These are phyloP conservation scores for Paguma larvata DNA, from an alignment of 2,797 vertebrate genomes.

Conservation along the genomic window DNA sequence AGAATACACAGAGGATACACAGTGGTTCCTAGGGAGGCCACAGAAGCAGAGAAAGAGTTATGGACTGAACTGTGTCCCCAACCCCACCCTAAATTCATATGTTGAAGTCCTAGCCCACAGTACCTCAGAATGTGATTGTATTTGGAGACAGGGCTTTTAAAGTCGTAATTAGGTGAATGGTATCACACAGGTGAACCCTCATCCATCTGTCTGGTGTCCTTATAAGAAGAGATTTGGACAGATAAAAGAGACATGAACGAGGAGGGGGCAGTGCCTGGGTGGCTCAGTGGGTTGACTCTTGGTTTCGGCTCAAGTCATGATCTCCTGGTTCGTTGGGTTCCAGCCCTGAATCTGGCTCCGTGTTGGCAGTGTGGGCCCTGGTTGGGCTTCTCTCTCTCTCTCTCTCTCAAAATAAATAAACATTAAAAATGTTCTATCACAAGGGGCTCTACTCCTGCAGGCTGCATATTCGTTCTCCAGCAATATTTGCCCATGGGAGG, in stretches of 20 bases:
- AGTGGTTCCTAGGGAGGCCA: neutral
- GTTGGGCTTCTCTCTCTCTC: too few relatives aligned
- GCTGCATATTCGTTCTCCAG: neutral
- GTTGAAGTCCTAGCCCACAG: neutral
- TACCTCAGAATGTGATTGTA: neutral
- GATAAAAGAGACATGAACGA: neutral
- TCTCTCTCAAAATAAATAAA: too few relatives aligned
- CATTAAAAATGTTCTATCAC: too few relatives aligned
- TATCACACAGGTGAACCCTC: rapidly evolving
- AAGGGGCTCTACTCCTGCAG: neutral
- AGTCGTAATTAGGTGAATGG: neutral
- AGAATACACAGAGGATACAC: rapidly evolving
- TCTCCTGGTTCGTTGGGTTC: too few relatives aligned
- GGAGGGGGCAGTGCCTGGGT: too few relatives aligned
- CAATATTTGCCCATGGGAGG: neutral
- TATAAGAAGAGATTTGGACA: neutral
- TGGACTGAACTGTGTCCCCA: neutral
- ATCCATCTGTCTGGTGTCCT: neutral
- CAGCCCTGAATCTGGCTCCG: too few relatives aligned
- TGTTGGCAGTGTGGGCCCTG: too few relatives aligned
- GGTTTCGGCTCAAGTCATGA: too few relatives aligned
- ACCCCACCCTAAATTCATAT: neutral
- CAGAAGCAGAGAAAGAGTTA: neutral
- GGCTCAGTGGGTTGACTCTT: too few relatives aligned
- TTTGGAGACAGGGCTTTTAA: neutral